Base-by-base conservation (phyloP, 2,113 vertebrate species). In the Marmota monax region DNA sequence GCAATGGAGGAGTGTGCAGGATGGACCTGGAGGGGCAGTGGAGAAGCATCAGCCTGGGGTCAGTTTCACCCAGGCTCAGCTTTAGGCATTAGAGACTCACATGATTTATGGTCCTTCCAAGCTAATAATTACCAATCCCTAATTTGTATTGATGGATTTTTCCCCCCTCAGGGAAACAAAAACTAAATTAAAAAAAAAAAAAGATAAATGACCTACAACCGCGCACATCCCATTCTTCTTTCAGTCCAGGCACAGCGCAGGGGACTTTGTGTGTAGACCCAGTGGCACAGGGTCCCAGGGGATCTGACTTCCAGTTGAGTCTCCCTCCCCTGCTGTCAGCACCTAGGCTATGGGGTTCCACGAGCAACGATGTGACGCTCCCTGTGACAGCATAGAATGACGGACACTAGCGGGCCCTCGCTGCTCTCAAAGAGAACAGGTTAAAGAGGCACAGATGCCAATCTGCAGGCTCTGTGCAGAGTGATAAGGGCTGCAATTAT, bases 21-120 rank as follows among this genome's bases (percentile, higher is more conserved):
- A 16, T 29, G n/a, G 25, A 17, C 18, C 32, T 53, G 37, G 34
- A 61, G 39, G 27, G 37, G 4, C 69, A 3, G 14, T 5, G 14
- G 23, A 58, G 27, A 56, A 6, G 70, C 45, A 27, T 9, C 74
- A 6, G 4, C 34, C 2, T 0, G 7, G 70, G n/a, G 3, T 76
- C 63, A 4, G 3, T 32, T 87, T 87, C 56, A 22, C 51, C 42
- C 0, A 1, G 5, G 0, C 11, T 0, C 51, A 0, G 45, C n/a
- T 96, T 79, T 56, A 27, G 27, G 23, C 72, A 14, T 25, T 16
- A 20, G 84, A 76, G 69, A 77, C 96, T 34, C 87, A 92, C 39
- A 94, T 96, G 97, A 96, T 90, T 90, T 83, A 95, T 80, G 77
- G 10, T 42, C 16, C 34, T 69, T 82, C 61, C 11, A 65, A 97